These are phyloP conservation scores for Dendroctonus valens DNA, from an alignment of 1,140 invertebrate species.

Conservation along the genomic window DNA sequence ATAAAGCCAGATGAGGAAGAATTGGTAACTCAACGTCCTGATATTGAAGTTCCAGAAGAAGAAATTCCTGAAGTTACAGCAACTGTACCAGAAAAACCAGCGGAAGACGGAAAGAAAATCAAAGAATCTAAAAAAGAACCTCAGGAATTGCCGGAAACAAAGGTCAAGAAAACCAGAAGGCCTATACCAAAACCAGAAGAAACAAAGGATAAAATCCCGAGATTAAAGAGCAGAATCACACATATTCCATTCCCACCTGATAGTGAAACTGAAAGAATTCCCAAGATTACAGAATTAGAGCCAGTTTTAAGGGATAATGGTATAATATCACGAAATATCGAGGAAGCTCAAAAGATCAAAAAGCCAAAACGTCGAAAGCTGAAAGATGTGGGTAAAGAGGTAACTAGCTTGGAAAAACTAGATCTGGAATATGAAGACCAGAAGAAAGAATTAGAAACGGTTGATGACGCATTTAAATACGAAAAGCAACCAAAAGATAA, in stretches of 20 bases:
- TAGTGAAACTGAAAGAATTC: conserved; percentile 51
- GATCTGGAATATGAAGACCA: conserved; percentile 55
- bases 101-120: conserved; percentile 1
- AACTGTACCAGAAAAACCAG: conserved; percentile 7
- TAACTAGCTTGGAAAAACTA: conserved; percentile 62
- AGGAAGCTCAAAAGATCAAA: conserved; percentile 65
- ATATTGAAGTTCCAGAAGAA: conserved; percentile 6
- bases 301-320: conserved; percentile 59
- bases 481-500: conserved; percentile 44
- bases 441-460: conserved; percentile 50
- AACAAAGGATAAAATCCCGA: conserved; percentile 58
- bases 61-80: conserved; percentile 3
- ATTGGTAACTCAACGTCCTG: neutral
- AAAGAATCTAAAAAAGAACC: conserved; percentile 14
- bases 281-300: conserved; percentile 54
- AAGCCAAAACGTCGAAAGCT: conserved; percentile 52
- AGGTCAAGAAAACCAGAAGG: conserved; percentile 34
- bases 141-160: conserved; percentile 32
- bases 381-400: conserved; percentile 60
- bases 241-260: conserved; percentile 60
- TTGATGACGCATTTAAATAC: conserved; percentile 46
- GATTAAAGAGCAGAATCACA: conserved; percentile 65
- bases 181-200: conserved; percentile 44
- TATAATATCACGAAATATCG: conserved; percentile 66
- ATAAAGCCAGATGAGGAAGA: conserved; percentile 2